These are phyloP conservation scores for Ophion slaviceki DNA, from an alignment of 2,888 invertebrate genomes.

Conservation along the genomic window DNA sequence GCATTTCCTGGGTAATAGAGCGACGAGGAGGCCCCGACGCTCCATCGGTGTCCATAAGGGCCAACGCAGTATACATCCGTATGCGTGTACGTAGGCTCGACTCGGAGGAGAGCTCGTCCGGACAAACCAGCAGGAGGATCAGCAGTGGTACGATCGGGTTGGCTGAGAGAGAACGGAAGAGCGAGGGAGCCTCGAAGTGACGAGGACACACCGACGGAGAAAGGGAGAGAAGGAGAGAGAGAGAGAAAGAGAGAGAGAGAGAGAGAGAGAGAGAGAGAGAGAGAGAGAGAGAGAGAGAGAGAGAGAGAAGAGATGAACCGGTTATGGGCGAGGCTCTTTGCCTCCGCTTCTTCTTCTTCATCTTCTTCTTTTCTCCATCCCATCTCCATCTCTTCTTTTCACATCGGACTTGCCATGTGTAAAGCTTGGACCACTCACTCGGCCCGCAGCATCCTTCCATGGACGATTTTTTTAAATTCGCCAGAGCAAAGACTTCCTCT, in stretches of 20 bases:
- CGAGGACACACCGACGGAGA: constrained; percentile 68
- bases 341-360: constrained; percentile 76
- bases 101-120: constrained; percentile 39
- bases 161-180: constrained; percentile 63
- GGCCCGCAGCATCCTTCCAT: constrained; percentile 33
- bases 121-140: constrained; percentile 67
- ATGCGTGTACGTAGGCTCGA: not conserved
- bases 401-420: constrained; percentile 34
- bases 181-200: constrained; percentile 68
- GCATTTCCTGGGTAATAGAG: constrained; percentile 23
- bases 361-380: constrained; percentile 75
- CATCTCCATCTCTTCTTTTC: constrained; percentile 67
- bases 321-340: constrained; percentile 83
- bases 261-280: constrained; percentile 58
- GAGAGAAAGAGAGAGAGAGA: too few relatives aligned
- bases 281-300: constrained; percentile 60
- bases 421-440: constrained; percentile 12
- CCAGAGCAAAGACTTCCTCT: constrained; percentile 64
- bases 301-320: constrained; percentile 80
- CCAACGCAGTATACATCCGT: constrained; percentile 64
- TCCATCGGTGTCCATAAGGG: constrained; percentile 70
- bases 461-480: constrained; percentile 63
- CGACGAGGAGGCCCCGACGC: constrained; percentile 25
- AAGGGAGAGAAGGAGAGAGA: constrained; percentile 55
- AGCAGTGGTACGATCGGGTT: constrained; percentile 70